Percentiles rank a stretch among this genome's conserved stretches.
phyloP scores from a whole-genome alignment of 2,797 vertebrate genomes.

The Petrocephalus schoutedeni region DNA sequence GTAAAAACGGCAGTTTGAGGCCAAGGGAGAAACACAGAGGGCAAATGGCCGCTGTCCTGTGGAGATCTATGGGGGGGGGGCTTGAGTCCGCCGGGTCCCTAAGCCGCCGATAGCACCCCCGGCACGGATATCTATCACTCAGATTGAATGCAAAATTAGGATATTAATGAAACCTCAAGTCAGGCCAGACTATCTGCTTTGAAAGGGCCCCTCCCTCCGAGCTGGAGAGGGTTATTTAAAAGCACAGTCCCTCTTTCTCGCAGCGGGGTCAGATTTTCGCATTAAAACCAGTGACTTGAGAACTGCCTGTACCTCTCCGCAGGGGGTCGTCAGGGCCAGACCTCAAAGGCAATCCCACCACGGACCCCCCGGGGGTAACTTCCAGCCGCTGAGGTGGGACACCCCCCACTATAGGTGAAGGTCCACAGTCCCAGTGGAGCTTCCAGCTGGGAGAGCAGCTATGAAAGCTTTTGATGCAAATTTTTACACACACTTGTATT shows the following conservation, averaged over 20 bases:
- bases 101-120: neutral
- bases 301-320: neutral
- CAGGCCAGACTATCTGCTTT: neutral
- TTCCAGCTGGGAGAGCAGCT: neutral
- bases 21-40: conserved; percentile 2
- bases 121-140: neutral
- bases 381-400: neutral
- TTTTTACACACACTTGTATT: neutral
- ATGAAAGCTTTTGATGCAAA: neutral
- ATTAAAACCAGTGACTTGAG: neutral
- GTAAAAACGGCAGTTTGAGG: neutral
- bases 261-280: neutral
- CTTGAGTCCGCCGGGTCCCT: neutral
- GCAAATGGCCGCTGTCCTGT: neutral
- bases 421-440: neutral
- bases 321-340: neutral
- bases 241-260: neutral
- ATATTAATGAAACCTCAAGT: neutral
- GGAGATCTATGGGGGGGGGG: neutral
- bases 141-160: neutral
- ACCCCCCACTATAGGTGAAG: neutral
- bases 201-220: neutral
- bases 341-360: neutral
- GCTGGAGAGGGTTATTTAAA: neutral
- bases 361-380: neutral